Percentiles rank a stretch among this genome's conserved stretches.
Evolutionary conservation across 37 sponge, comb jelly and placozoan genomes (phyloP).

Genomic region (Cliona cf. orientalis): DNA sequence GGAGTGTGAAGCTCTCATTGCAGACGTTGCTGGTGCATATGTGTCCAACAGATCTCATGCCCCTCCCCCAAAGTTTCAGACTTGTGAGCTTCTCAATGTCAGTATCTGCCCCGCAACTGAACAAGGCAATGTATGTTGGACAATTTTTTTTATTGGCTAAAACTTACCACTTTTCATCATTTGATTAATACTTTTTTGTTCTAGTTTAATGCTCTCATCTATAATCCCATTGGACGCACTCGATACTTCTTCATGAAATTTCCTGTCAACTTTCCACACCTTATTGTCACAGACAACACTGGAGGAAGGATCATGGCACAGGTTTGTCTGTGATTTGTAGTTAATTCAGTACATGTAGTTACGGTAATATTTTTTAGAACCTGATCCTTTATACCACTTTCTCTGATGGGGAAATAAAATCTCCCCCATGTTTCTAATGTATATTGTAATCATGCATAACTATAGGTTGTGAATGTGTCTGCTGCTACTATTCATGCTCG

Average conservation of each 20-base stretch:
- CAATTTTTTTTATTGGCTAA: not conserved
- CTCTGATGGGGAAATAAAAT: too few relatives aligned
- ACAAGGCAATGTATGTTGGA: not conserved
- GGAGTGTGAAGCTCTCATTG: constrained; percentile 49
- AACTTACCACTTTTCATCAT: not conserved
- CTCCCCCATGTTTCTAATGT: too few relatives aligned
- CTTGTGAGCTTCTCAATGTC: constrained; percentile 85
- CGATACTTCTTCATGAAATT: constrained; percentile 8
- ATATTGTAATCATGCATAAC: too few relatives aligned
- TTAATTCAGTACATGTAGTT: too few relatives aligned
- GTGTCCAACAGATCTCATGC: constrained; percentile 26
- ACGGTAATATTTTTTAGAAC: too few relatives aligned
- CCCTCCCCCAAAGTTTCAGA: constrained; percentile 14
- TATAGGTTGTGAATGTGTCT: too few relatives aligned
- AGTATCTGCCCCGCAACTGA: constrained; percentile 71
- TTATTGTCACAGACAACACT: constrained; percentile 16
- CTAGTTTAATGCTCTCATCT: constrained; percentile 74
- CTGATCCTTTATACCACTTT: too few relatives aligned
- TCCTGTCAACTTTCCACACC: constrained; percentile 20
- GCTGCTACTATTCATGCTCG: not conserved
- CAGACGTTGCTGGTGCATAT: constrained; percentile 2
- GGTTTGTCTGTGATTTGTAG: constrained; percentile 6
- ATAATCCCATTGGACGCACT: constrained; percentile 70
- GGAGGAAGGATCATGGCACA: constrained; percentile 19
- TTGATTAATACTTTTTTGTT: not conserved